Evolutionary conservation across 2,113 vertebrate species (phyloP), one percentile per base, ranked within the genome.

Genomic region (Pachyramphus minor): DNA sequence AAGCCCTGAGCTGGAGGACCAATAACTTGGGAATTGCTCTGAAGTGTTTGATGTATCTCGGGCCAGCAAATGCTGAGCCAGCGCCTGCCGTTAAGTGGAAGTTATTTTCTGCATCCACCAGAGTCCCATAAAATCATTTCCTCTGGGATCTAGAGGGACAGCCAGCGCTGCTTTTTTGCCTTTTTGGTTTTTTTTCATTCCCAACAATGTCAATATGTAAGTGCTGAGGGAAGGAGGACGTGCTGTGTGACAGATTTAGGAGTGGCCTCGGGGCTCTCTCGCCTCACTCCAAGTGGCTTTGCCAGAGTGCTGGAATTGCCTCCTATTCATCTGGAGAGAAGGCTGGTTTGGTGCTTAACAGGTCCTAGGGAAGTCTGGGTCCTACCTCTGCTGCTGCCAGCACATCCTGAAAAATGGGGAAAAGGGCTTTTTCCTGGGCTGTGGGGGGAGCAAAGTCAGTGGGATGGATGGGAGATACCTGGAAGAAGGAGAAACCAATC

Each of bases 91-190:
- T 95, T 94, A 92, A 90, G 84, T 94, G 84, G 76, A 87, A 95
- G 93, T 91, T 95, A 94, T 96, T 96, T 96, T 95, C 89, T 87
- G 84, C 89, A 84, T 94, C 89, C 87, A 95, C 84, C 28, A 59
- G 95, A 92, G 94, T 87, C 91, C 80, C 86, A 60, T 94, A 81
- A 95, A 96, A 89, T 62, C 56, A 60, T 93, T 95, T 96, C 91
- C 91, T 94, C 50, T 77, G 95, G 83, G 94, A 95, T 35, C 49
- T 67, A 37, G 41, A 79, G 49, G 82, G 94, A 83, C 47, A 91
- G 82, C 53, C 84, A 95, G 66, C n/a, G 8, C 71, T 83, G 85
- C 17, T 62, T 80, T 86, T 75, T 80, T 58, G 22, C 20, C 33
- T 33, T 30, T 50, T 5, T 3, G 12, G 8, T 7, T 14, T 31